A percentile compares a stretch with the other conserved stretches of the same genome.
Evolutionary conservation across 2,797 vertebrate species (phyloP).

Genomic region (Diglossa cyanea): DNA sequence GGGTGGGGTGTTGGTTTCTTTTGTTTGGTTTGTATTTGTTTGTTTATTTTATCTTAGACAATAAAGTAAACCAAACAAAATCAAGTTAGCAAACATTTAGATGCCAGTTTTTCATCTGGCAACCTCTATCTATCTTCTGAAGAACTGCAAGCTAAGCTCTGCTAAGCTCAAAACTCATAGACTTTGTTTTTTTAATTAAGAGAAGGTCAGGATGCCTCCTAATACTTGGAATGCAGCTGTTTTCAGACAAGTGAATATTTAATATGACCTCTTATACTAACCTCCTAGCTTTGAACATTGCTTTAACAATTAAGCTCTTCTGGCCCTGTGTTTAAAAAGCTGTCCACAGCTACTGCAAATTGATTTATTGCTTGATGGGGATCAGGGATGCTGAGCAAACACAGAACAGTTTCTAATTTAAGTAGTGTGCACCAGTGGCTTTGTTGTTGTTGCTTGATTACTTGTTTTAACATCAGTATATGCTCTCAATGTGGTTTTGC

Average conservation of each 20-base stretch:
- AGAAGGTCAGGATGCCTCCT: constrained; percentile 27
- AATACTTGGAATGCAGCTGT: constrained; percentile 39
- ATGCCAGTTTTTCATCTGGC: constrained; percentile 25
- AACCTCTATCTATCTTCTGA: neutral
- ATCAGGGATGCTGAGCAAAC: constrained; percentile 61
- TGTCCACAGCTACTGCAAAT: constrained; percentile 60
- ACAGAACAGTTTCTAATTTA: constrained; percentile 62
- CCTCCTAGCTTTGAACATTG: constrained; percentile 49
- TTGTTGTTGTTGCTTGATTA: constrained; percentile 38
- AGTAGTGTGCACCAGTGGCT: neutral
- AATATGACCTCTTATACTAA: constrained; percentile 44
- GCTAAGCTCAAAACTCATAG: constrained; percentile 15
- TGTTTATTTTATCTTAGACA: neutral
- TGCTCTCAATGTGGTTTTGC: neutral
- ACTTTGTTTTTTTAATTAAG: constrained; percentile 56
- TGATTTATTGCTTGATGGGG: constrained; percentile 64
- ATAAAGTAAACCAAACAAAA: constrained; percentile 39
- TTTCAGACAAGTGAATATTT: constrained; percentile 54
- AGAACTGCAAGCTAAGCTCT: constrained; percentile 45
- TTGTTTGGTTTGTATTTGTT: neutral
- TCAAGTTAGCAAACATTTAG: constrained; percentile 3
- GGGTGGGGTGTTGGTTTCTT: too few species aligned
- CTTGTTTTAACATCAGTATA: neutral
- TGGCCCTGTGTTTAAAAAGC: constrained; percentile 61
- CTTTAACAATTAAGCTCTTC: constrained; percentile 58